Evolutionary conservation across 64 coral and sea anemone species (phyloP), one percentile per base, ranked within the genome.

Genomic region (Stichodactyla mertensii): DNA sequence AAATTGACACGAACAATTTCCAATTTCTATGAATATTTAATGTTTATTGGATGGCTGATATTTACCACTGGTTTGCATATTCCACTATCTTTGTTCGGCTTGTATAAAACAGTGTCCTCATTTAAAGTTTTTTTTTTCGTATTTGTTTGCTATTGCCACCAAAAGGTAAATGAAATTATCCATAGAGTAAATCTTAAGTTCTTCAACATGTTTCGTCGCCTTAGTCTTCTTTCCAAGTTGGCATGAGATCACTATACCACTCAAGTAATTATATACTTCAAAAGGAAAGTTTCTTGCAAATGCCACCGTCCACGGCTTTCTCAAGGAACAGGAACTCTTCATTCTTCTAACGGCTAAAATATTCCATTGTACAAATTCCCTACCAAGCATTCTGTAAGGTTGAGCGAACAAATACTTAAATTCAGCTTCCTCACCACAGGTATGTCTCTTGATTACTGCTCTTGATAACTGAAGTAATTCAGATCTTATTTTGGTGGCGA

Each of bases 341-440:
- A 89, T 89, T 52, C 57, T 19, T 82, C 78, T 82, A 15, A 82
- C 22, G 18, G 55, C 56, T 18, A 82, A 18, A 23, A 7, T 81
- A 54, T 89, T 89, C 87, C 77, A 89, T 4, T 82, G 78, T 51
- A 89, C 56, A 64, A 89, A 82, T 22, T 82, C 87, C 18, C 87
- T 27, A 16, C 55, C 56, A 19, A 89, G 87, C 87, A 89, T 89
- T 61, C 87, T 55, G 52, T 66, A 89, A 62, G 87, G 78, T 59
- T 89, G 87, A 23, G 59, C 79, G 23, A 82, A 69, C 57, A 52
- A n/a, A 52, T 89, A 82, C 77, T 61, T 77, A 16, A 0, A 82
- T 82, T 14, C n/a, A n/a, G 78, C 27, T 57, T 52, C 87, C 5
- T 77, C 69, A 10, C 57, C 16, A 16, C 64, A 10, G 45, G 87